Base-by-base conservation (phyloP, 2,888 invertebrate species). In the Fissipunctia ypsillon region DNA sequence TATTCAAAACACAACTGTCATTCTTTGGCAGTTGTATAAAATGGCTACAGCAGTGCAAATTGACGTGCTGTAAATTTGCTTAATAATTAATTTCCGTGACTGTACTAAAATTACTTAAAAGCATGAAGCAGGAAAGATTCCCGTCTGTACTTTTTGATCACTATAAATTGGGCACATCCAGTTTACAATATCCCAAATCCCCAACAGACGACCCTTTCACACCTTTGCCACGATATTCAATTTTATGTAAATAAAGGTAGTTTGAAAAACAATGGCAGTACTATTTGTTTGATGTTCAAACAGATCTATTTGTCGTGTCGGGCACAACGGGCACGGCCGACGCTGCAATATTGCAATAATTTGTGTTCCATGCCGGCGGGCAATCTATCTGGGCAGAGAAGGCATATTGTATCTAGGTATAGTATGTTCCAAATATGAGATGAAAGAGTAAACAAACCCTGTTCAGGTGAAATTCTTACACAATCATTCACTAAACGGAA, bases 271-370 rank as follows among this genome's bases (percentile, higher is more conserved):
- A 61, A 69, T 54, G 66, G 43, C 19, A 19, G 56, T 12, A 41
- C 28, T 72, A 71, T 56, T 86, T 72, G 80, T 74, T 59, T 63
- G 71, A 69, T 66, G 69, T 61, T 57, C 73, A 80, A 74, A 78
- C 72, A 73, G 54, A 67, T 69, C 52, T 75, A 83, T 83, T 77
- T 73, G 87, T 72, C 56, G 70, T 67, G 66, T 54, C 72, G 73
- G 60, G 35, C 12, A 45, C 74, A 73, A 28, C 66, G 57, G 69
- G 63, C 57, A 56, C 65, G 41, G 28, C 22, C 5, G 69, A 71
- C 81, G 71, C 82, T 81, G 87, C 87, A 86, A 89, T 90, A 90
- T 91, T 88, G 89, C 88, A 86, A 86, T 89, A 85, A 91, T 90
- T 89, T 90, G 88, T 89, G 74, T 74, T 69, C 66, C 74, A 65